A percentile compares a stretch with the other conserved stretches of the same genome.
Conservation (phyloP, 2,113 vertebrate species). For the Orthonyx spaldingii region DNA sequence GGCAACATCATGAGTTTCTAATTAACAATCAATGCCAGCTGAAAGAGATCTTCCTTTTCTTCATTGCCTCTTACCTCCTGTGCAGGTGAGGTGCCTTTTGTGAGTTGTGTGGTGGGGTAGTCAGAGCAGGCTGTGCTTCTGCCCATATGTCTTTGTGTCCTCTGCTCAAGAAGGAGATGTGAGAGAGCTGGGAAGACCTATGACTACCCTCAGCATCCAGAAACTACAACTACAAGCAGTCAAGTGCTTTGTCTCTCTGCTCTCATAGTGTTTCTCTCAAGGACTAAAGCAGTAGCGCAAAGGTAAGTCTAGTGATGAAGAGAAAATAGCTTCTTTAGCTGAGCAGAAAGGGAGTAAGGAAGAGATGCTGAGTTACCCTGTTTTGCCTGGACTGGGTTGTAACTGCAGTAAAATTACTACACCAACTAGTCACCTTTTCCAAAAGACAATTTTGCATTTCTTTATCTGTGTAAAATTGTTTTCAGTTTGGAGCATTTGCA, state of each 20-base stretch:
- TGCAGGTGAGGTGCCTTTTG: rapidly evolving
- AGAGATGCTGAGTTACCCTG: not conserved
- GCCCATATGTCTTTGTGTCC: rapidly evolving
- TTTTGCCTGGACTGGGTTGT: not conserved
- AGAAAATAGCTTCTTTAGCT: not conserved
- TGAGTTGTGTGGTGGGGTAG: too few relatives aligned
- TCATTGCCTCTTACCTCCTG: not conserved
- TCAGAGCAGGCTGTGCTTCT: not conserved
- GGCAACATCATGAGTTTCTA: not conserved
- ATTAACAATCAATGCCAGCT: not conserved
- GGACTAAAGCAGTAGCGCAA: not conserved
- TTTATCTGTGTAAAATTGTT: not conserved
- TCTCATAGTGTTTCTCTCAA: rapidly evolving
- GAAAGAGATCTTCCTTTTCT: not conserved
- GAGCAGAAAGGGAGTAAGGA: not conserved
- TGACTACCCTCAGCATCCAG: rapidly evolving
- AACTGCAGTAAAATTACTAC: not conserved
- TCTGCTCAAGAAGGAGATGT: rapidly evolving
- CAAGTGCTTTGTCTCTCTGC: rapidly evolving
- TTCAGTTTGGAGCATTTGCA: not conserved
- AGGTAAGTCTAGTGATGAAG: not conserved
- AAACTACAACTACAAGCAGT: not conserved
- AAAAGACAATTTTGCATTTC: rapidly evolving
- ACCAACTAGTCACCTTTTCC: not conserved
- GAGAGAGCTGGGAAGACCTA: rapidly evolving